Conservation (phyloP, 1,140 invertebrate genomes). For the Agrypnia vestita region DNA sequence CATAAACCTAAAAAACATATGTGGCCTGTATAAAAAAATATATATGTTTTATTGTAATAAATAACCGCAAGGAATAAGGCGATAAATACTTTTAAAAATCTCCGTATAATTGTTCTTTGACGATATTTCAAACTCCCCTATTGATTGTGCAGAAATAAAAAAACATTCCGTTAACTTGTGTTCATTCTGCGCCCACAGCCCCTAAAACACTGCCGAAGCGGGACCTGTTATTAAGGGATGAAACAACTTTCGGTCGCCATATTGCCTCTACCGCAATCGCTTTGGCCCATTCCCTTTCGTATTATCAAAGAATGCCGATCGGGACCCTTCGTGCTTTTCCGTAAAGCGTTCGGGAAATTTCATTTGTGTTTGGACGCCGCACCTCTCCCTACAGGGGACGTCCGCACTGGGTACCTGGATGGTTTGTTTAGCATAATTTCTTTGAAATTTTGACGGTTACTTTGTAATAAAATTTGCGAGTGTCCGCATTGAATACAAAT, state of each 20-base stretch:
- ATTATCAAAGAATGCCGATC: not conserved
- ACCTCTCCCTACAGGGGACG: not conserved
- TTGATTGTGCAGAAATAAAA: too few relatives aligned
- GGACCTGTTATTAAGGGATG: constrained; percentile 54
- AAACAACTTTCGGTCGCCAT: constrained; percentile 53
- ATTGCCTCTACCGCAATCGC: constrained; percentile 36
- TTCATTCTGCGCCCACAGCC: too few relatives aligned
- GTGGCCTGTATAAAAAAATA: too few relatives aligned
- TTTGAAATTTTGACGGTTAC: constrained; percentile 54
- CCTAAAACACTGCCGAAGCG: not conserved
- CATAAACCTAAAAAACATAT: too few relatives aligned
- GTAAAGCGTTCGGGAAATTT: constrained; percentile 12
- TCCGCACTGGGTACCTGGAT: constrained; percentile 29
- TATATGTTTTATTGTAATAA: too few relatives aligned
- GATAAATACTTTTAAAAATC: too few relatives aligned
- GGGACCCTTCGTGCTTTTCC: constrained; percentile 22
- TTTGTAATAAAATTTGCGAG: constrained; percentile 58
- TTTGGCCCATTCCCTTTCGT: constrained; percentile 10
- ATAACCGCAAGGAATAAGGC: too few relatives aligned
- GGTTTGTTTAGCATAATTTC: constrained; percentile 58
- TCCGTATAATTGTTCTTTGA: too few relatives aligned
- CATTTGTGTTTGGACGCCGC: not conserved
- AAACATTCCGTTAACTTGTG: too few relatives aligned
- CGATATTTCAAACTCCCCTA: too few relatives aligned
- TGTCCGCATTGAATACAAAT: constrained; percentile 50